These are phyloP conservation scores for Mnemiopsis leidyi DNA, from an alignment of 37 sponge, comb jelly and placozoan species.

Conservation along the genomic window DNA sequence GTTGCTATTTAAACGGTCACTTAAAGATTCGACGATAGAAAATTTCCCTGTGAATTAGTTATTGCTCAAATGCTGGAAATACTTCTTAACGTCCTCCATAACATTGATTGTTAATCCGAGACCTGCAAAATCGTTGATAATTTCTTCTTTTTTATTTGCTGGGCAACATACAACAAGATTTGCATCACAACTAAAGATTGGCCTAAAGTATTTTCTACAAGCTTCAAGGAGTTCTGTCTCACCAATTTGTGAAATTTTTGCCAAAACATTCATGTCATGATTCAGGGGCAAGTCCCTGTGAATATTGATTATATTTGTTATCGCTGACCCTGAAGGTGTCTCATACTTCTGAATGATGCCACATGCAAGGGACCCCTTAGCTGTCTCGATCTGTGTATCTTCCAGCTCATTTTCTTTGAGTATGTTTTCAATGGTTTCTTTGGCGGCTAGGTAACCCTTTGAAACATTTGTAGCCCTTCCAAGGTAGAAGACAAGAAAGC, in stretches of 20 bases:
- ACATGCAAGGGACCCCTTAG: slow-evolving; percentile 9
- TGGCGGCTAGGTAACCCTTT: not conserved
- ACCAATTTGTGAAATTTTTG: not conserved
- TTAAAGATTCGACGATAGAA: no score
- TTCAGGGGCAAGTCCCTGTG: not conserved
- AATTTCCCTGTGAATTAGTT: no score
- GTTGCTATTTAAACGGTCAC: no score
- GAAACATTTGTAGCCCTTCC: slow-evolving; percentile 19
- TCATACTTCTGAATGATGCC: slow-evolving; percentile 1
- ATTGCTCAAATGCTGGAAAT: not conserved
- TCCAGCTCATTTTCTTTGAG: not conserved
- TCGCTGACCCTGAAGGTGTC: not conserved
- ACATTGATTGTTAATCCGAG: not conserved
- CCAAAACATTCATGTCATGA: not conserved
- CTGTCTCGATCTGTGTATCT: slow-evolving; percentile 3
- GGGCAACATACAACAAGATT: not conserved
- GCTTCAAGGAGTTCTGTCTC: not conserved
- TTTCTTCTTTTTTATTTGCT: slow-evolving; percentile 1
- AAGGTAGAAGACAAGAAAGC: not conserved
- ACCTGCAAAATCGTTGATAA: not conserved
- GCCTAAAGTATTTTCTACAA: not conserved
- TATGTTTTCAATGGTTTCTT: not conserved
- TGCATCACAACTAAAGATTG: not conserved
- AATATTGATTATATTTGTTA: not conserved
- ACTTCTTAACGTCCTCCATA: not conserved